phyloP scores from a whole-genome alignment of 2,113 vertebrate species.

The Epinephelus fuscoguttatus region DNA sequence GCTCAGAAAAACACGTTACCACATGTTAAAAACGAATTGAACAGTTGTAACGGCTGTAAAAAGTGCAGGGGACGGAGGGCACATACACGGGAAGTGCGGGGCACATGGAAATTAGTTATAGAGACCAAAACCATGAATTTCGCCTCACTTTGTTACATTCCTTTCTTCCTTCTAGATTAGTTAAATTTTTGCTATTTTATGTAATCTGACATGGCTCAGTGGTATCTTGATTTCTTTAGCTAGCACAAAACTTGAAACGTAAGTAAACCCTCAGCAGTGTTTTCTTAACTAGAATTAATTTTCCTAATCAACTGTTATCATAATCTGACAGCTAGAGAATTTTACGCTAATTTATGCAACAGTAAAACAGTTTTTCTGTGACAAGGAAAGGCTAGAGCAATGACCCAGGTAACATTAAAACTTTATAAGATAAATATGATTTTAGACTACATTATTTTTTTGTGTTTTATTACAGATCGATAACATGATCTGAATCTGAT shows the following conservation, averaged over 20 bases:
- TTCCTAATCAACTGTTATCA: neutral
- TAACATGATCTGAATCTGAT: neutral
- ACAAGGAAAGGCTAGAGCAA: neutral
- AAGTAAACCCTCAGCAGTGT: neutral
- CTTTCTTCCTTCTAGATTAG: no score
- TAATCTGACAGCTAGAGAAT: neutral
- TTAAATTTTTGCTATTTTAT: neutral
- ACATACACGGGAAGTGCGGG: no score
- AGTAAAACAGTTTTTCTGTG: neutral
- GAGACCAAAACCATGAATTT: no score
- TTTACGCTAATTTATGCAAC: neutral
- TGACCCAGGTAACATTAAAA: neutral
- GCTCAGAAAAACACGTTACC: no score
- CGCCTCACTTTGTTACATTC: no score
- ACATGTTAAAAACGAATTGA: no score
- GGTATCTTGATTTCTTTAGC: neutral
- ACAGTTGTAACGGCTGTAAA: no score
- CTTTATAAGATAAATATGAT: neutral
- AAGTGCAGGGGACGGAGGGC: no score
- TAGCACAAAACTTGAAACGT: neutral
- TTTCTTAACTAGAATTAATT: neutral
- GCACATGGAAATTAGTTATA: no score
- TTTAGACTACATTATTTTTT: neutral
- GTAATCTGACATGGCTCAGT: neutral
- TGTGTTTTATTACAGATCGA: neutral